A percentile compares a stretch with the other conserved stretches of the same genome.
These are phyloP conservation scores for Drosophila lowei DNA, from an alignment of 1,140 invertebrate species.

Conservation along the genomic window DNA sequence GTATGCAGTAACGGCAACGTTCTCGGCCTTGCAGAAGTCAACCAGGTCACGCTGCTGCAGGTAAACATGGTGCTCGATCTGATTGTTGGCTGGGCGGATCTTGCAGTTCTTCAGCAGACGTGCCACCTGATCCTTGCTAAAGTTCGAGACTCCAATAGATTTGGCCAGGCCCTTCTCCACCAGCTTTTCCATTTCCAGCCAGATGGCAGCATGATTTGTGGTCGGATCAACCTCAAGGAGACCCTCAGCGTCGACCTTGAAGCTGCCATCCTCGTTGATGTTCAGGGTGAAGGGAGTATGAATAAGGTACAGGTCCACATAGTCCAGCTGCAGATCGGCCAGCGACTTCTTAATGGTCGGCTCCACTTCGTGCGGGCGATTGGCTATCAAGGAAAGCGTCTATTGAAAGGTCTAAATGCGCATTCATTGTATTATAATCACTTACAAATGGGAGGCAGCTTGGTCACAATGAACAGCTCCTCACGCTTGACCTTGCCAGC, in stretches of 20 bases:
- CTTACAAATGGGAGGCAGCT: constrained; percentile 85
- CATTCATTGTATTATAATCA: too few relatives aligned
- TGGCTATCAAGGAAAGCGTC: constrained; percentile 80
- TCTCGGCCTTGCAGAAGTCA: constrained; percentile 88
- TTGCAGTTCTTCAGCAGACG: constrained; percentile 86
- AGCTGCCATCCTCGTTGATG: constrained; percentile 83
- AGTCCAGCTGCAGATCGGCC: constrained; percentile 88
- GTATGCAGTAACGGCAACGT: constrained; percentile 92
- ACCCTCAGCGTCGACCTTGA: constrained; percentile 85
- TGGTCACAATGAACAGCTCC: constrained; percentile 92
- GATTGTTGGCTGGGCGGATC: constrained; percentile 88
- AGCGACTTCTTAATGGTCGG: constrained; percentile 90
- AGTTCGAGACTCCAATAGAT: constrained; percentile 92
- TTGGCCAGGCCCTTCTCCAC: constrained; percentile 86
- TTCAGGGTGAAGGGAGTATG: constrained; percentile 89
- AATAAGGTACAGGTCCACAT: constrained; percentile 93
- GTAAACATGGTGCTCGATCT: constrained; percentile 93
- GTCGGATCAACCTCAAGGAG: constrained; percentile 86
- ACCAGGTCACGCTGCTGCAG: constrained; percentile 91
- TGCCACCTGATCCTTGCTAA: constrained; percentile 88
- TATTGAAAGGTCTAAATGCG: constrained; percentile 3
- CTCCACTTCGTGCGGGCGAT: constrained; percentile 88
- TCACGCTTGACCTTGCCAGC: constrained; percentile 88
- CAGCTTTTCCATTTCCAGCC: constrained; percentile 91
- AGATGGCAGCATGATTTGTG: constrained; percentile 88